Conservation (phyloP, 2,888 invertebrate genomes). For the Brenthis ino region DNA sequence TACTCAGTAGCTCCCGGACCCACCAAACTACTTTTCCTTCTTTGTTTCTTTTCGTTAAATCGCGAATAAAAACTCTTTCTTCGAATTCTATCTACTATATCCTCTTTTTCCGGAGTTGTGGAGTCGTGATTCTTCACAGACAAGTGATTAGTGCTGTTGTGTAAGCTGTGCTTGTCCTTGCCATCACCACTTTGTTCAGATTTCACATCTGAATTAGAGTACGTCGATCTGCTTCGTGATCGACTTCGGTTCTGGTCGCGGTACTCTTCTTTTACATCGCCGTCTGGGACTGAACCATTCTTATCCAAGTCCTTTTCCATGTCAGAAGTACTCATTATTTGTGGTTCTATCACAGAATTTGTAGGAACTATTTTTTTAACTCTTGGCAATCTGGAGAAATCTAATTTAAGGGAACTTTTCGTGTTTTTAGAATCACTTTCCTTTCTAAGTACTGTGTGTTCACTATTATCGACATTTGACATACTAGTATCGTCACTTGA, state of each 20-base stretch:
- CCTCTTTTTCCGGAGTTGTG: constrained; percentile 83
- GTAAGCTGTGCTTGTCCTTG: constrained; percentile 59
- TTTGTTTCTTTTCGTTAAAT: constrained; percentile 91
- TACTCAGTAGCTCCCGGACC: constrained; percentile 84
- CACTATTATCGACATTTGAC: constrained; percentile 53
- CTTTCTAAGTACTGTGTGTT: constrained; percentile 56
- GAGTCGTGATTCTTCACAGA: constrained; percentile 73
- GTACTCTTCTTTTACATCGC: constrained; percentile 47
- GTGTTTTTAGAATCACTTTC: constrained; percentile 63
- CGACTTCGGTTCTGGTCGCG: constrained; percentile 61
- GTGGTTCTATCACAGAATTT: constrained; percentile 80
- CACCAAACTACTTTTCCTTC: constrained; percentile 86
- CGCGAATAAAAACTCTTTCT: constrained; percentile 94
- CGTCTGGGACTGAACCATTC: constrained; percentile 55
- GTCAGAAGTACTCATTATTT: constrained; percentile 65
- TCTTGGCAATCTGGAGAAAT: constrained; percentile 83
- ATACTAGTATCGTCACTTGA: constrained; percentile 68
- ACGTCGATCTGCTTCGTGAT: constrained; percentile 70
- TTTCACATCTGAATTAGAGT: constrained; percentile 78
- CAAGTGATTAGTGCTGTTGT: constrained; percentile 58
- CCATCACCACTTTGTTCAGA: constrained; percentile 61
- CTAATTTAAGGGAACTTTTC: constrained; percentile 83
- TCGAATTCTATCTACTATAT: constrained; percentile 92
- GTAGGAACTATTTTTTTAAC: constrained; percentile 83
- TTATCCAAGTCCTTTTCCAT: constrained; percentile 65